A percentile compares a stretch with the other conserved stretches of the same genome.
Conservation (phyloP, 1,140 invertebrate genomes). For the Holotrichia oblita region DNA sequence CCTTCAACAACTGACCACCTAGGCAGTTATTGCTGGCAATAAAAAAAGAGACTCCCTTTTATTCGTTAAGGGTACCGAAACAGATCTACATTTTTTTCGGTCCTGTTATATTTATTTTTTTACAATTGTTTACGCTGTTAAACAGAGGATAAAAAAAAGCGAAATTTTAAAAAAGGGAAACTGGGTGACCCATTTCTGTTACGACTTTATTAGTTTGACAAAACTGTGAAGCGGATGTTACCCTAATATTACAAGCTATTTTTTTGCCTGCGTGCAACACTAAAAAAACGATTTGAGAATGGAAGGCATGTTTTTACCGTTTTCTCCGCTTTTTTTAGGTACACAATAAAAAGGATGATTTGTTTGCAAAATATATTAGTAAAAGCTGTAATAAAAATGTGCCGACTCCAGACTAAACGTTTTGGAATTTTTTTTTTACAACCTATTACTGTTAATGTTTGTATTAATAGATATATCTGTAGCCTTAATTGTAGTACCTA, state of each 20-base stretch:
- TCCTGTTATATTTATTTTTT: background rate
- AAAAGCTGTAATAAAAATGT: too few relatives aligned
- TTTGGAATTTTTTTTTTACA: too few relatives aligned
- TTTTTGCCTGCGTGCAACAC: background rate
- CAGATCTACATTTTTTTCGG: background rate
- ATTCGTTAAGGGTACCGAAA: background rate
- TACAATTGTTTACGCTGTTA: background rate
- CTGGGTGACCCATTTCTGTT: conserved; percentile 7
- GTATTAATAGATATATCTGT: too few relatives aligned
- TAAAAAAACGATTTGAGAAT: background rate
- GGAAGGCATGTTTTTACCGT: background rate
- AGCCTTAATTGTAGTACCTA: too few relatives aligned
- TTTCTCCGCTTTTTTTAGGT: background rate
- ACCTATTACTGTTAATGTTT: too few relatives aligned
- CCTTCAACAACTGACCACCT: background rate
- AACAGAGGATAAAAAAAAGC: background rate
- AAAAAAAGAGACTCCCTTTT: background rate
- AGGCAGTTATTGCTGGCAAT: background rate
- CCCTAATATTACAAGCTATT: too few relatives aligned
- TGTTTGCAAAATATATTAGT: background rate
- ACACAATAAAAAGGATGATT: background rate
- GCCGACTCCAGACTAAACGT: too few relatives aligned
- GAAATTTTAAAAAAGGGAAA: background rate
- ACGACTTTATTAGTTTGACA: background rate
- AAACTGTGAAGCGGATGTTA: too few relatives aligned